Conservation (phyloP, 2,888 invertebrate genomes). For the Bibio marci region DNA sequence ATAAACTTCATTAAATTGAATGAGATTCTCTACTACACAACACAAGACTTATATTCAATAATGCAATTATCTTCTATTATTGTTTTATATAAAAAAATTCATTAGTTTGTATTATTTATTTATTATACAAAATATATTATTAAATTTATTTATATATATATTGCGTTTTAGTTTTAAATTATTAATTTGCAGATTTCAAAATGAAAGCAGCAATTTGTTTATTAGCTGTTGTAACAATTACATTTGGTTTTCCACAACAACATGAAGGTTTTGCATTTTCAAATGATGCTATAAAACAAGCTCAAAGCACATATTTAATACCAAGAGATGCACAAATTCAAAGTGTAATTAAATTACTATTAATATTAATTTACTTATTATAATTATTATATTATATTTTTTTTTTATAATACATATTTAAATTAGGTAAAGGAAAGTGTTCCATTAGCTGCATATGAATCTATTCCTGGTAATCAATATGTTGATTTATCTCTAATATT, state of each 20-base stretch:
- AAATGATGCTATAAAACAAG: conserved; percentile 74
- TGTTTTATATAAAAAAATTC: too few relatives aligned
- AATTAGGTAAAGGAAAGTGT: conserved; percentile 64
- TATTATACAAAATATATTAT: too few relatives aligned
- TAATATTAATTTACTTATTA: neutral
- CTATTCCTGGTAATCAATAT: conserved; percentile 68
- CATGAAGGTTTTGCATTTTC: conserved; percentile 71
- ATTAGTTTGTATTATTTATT: too few relatives aligned
- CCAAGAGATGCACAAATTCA: conserved; percentile 77
- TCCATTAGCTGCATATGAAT: conserved; percentile 70
- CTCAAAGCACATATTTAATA: conserved; percentile 68
- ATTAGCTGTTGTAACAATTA: conserved; percentile 33
- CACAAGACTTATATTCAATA: too few relatives aligned
- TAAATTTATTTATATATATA: too few relatives aligned
- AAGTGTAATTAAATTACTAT: conserved; percentile 35
- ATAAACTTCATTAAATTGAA: too few relatives aligned
- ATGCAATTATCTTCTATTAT: too few relatives aligned
- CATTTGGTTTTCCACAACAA: conserved; percentile 37
- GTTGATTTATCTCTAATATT: conserved; percentile 72
- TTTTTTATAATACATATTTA: conserved; percentile 2
- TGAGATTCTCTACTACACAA: too few relatives aligned
- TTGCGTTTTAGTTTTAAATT: too few relatives aligned
- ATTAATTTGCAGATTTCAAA: too few relatives aligned
- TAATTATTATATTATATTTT: neutral
- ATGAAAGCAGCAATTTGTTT: conserved; percentile 16